These are phyloP conservation scores for Caenorhabditis doughertyi DNA, from an alignment of 2,888 invertebrate species.

Conservation along the genomic window DNA sequence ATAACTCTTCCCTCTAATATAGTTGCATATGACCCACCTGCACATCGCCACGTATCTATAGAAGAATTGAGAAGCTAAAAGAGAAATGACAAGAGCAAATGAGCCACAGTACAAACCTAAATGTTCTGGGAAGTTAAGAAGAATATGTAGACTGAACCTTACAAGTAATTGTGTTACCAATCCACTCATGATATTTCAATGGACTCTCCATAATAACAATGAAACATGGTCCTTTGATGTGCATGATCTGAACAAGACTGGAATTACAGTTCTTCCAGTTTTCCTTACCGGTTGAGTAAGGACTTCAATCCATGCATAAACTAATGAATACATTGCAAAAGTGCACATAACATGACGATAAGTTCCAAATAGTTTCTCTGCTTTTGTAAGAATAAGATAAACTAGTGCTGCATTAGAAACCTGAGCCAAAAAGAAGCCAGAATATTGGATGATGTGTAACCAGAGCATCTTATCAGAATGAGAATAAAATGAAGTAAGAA, in stretches of 20 bases:
- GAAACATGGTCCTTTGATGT: constrained; percentile 49
- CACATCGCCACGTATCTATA: constrained; percentile 46
- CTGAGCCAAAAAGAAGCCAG: constrained; percentile 35
- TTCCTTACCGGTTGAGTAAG: constrained; percentile 46
- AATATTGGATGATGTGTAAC: constrained; percentile 46
- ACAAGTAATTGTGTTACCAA: constrained; percentile 40
- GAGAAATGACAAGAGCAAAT: constrained; percentile 48
- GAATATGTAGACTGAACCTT: not conserved
- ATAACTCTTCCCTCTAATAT: too few species aligned
- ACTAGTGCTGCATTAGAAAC: constrained; percentile 28
- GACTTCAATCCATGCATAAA: constrained; percentile 48
- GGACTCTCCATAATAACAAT: constrained; percentile 50
- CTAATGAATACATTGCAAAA: constrained; percentile 41
- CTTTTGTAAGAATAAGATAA: constrained; percentile 39
- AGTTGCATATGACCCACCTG: constrained; percentile 7
- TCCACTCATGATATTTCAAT: constrained; percentile 41
- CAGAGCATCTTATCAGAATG: too few species aligned
- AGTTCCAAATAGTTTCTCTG: constrained; percentile 39
- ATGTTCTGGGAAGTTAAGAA: not conserved
- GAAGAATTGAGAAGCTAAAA: constrained; percentile 46
- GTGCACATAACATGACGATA: constrained; percentile 52
- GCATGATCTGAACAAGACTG: constrained; percentile 32
- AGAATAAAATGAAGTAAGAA: too few species aligned
- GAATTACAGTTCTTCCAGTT: not conserved
- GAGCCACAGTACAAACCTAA: constrained; percentile 54